Base-by-base conservation (phyloP, 2,797 vertebrate genomes). In the Antennarius maculatus region DNA sequence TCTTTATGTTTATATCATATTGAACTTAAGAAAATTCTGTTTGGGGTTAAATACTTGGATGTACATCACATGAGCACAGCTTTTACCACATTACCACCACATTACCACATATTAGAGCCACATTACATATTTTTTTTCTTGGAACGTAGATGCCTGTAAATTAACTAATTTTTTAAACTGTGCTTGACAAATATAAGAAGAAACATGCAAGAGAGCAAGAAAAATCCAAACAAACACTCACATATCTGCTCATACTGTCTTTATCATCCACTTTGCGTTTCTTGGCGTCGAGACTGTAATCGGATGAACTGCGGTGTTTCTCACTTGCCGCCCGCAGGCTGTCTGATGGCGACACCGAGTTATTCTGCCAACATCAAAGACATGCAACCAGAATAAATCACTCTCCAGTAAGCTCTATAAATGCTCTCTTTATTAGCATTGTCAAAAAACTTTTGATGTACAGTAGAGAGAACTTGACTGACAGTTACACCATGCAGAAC, bases 221-320 rank as follows among this genome's bases (percentile, higher is more conserved):
- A 47, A 23, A 60, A 18, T 28, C 16, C 3, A 8, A 47, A 27
- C 28, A 37, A 54, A 66, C 57, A 85, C 97, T 85, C 89, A 99
- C 97, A 60, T 98, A 99, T 95, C 96, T 92, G 88, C 96, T 95
- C 94, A 97, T 91, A 85, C 91, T 96, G 88, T 98, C 97, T 84
- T 98, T 98, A 89, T 98, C 97, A 47, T 99, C 97, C 0, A 96
- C 96, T 85, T 97, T 97, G 82, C 97, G 89, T 80, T 98, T 99
- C 92, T 98, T 98, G 73, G 96, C 89, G 83, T 99, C 97, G 3
- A 96, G 90, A 74, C 94, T 83, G 55, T 97, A 98, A 64, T 98
- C 97, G 0, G 96, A 92, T 6, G 96, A 97, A 76, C 95, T 88
- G 28, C 97, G 92, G 89, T 97, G 97, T 84, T 97, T 99, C 89